Base-by-base conservation (phyloP, 2,113 vertebrate species). In the Rhinichthys klamathensis region DNA sequence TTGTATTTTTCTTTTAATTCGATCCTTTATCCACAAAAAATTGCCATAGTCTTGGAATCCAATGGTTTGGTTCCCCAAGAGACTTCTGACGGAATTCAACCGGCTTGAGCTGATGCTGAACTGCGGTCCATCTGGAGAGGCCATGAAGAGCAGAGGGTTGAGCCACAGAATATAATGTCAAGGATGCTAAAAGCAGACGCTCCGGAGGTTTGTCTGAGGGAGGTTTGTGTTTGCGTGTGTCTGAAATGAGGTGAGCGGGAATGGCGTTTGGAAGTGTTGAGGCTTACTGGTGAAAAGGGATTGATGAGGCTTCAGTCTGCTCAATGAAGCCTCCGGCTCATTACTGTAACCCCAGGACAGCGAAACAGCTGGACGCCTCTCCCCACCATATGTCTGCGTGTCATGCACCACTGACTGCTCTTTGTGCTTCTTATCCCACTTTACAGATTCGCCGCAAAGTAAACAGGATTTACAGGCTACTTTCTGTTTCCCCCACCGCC, bases 351-450 rank as follows among this genome's bases (percentile, higher is more conserved):
- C 90, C 89, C 70, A 86, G 91, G 92, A 92, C 85, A 90, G 92
- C 89, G 89, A 88, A 94, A 93, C 94, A 94, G 94, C 93, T 95
- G 95, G 92, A 95, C 6, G 25, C 87, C 67, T 86, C 91, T 88
- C 87, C 81, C 85, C 79, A 16, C 87, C 89, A 90, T 90, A 87
- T 91, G 91, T 69, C 80, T 77, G 86, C 44, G 35, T 86, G 75
- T 86, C 85, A 87, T 58, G 87, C 87, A 79, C 78, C 60, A 54
- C 81, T 82, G 82, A 87, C 87, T 87, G 85, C 78, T 80, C 86
- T 58, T 80, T 87, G 81, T 63, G 60, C 81, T 87, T 85, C 78
- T 85, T 87, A 88, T 88, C 85, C 87, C 85, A 77, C 84, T 79
- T 86, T 85, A 84, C 80, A 82, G 85, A 89, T 91, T 88, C 30